Conservation (phyloP, 2,797 vertebrate species). For the Glyptemys insculpta region DNA sequence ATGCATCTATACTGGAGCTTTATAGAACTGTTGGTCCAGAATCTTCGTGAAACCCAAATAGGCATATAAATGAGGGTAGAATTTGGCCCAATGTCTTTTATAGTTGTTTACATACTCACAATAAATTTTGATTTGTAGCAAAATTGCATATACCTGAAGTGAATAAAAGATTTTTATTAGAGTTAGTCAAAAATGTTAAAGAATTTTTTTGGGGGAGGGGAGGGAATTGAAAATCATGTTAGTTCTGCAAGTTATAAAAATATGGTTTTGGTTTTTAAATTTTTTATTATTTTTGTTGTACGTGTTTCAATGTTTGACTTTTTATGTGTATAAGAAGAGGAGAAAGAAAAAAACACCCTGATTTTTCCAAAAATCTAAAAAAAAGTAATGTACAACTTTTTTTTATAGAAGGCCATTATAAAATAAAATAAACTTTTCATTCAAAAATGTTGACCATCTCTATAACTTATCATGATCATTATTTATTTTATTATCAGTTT, state of each 20-base stretch:
- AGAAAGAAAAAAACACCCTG: background rate
- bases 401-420: background rate
- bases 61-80: no score
- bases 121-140: background rate
- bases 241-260: background rate
- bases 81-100: background rate
- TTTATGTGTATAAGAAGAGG: background rate
- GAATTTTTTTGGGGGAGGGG: no score
- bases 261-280: rapidly evolving
- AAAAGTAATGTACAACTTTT: background rate
- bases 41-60: background rate
- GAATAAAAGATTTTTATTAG: background rate
- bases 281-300: no score
- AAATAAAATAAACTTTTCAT: background rate
- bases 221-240: background rate
- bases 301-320: no score
- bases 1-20: background rate
- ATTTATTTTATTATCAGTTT: background rate
- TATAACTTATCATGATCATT: background rate
- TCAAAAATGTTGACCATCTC: background rate
- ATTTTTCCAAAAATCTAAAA: background rate
- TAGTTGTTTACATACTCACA: background rate
- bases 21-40: background rate
- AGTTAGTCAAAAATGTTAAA: background rate
- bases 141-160: background rate